A percentile compares a stretch with the other conserved stretches of the same genome.
These are phyloP conservation scores for Blastobasis lacticolella DNA, from an alignment of 2,888 invertebrate genomes.

Conservation along the genomic window DNA sequence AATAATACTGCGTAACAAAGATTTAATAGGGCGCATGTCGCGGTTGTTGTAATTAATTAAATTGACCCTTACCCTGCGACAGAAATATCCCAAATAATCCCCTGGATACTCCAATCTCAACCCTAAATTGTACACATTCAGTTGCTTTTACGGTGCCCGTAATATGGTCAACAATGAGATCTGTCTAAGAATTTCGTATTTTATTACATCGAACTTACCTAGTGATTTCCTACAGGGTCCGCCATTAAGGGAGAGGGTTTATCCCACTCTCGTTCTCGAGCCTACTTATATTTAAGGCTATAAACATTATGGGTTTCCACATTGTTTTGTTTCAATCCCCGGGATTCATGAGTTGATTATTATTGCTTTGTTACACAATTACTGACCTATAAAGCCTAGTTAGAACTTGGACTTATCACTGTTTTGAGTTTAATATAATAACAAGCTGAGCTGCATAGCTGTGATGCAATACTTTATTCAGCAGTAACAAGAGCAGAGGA, in stretches of 20 bases:
- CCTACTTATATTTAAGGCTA: slow-evolving; percentile 36
- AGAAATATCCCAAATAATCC: slow-evolving; percentile 29
- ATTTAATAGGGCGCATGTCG: slow-evolving; percentile 57
- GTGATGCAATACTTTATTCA: no score
- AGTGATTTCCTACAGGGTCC: slow-evolving; percentile 47
- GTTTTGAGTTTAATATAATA: no score
- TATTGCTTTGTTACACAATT: no score
- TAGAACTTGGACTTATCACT: no score
- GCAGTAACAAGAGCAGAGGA: slow-evolving; percentile 19
- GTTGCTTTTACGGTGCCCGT: slow-evolving; percentile 23
- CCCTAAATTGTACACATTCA: slow-evolving; percentile 28
- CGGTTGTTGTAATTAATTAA: slow-evolving; percentile 58
- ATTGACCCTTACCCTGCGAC: slow-evolving; percentile 52
- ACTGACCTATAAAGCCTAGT: no score
- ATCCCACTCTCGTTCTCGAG: slow-evolving; percentile 31
- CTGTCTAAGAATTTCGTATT: slow-evolving; percentile 47
- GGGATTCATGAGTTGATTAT: no score
- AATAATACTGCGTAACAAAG: slow-evolving; percentile 48
- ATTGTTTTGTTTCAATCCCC: slow-evolving; percentile 5
- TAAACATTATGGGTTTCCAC: slow-evolving; percentile 20
- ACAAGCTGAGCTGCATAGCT: no score
- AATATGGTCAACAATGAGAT: slow-evolving; percentile 24
- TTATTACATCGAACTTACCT: slow-evolving; percentile 48
- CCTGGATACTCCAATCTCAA: slow-evolving; percentile 30
- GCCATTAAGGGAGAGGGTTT: slow-evolving; percentile 39